These are phyloP conservation scores for Pterocles gutturalis DNA, from an alignment of 2,113 vertebrate species.

Conservation along the genomic window DNA sequence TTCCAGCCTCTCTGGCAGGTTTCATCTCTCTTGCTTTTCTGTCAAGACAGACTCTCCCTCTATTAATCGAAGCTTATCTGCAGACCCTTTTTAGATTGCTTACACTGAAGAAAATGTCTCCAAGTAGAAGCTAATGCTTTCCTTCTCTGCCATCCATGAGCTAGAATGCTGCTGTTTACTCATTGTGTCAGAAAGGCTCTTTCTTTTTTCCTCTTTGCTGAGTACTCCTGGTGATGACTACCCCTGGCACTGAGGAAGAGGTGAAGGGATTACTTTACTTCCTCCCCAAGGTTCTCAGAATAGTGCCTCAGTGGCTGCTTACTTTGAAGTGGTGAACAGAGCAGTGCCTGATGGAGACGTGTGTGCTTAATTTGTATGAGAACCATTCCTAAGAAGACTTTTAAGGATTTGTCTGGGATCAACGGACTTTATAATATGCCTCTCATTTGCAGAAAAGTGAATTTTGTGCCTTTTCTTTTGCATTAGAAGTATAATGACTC, in stretches of 20 bases:
- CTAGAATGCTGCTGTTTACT: neutral
- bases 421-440: neutral
- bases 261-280: neutral
- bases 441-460: neutral
- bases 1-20: neutral
- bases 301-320: neutral
- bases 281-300: neutral
- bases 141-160: neutral
- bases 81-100: neutral
- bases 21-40: neutral
- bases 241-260: neutral
- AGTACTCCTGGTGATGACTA: neutral
- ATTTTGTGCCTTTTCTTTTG: neutral
- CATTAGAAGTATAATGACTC: neutral
- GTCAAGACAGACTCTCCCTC: neutral
- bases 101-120: neutral
- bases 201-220: neutral
- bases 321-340: neutral
- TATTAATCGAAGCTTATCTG: neutral
- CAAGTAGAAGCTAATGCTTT: neutral
- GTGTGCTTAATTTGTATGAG: neutral
- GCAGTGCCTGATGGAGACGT: neutral
- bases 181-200: neutral
- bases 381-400: conserved; percentile 7
- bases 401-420: neutral